Conservation (phyloP, 2,113 vertebrate species). For the Trinectes maculatus region DNA sequence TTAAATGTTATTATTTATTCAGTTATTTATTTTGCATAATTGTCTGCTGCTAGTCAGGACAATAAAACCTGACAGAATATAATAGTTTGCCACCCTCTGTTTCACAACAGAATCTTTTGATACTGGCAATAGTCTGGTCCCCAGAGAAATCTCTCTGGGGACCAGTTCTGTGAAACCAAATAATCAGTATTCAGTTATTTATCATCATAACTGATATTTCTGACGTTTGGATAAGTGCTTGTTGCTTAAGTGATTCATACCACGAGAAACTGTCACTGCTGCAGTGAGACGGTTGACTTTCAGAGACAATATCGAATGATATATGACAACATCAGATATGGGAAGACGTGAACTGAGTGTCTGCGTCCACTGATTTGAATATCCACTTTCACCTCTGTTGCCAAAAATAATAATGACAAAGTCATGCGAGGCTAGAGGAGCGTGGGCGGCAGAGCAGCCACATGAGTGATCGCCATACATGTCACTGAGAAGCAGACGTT, state of each 20-base stretch:
- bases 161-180: too few relatives aligned
- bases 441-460: background rate
- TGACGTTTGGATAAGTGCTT: background rate
- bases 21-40: background rate
- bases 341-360: slow-evolving; percentile 27
- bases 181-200: too few relatives aligned
- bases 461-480: background rate
- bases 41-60: slow-evolving; percentile 2
- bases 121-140: too few relatives aligned
- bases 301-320: slow-evolving; percentile 34
- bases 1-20: too few relatives aligned
- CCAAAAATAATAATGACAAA: slow-evolving; percentile 58
- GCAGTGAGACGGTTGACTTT: slow-evolving; percentile 40
- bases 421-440: slow-evolving; percentile 17
- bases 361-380: slow-evolving; percentile 52
- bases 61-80: background rate
- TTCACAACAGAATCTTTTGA: too few relatives aligned
- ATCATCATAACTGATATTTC: background rate
- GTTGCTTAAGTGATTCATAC: background rate
- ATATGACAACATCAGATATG: slow-evolving; percentile 36
- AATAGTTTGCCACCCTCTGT: background rate
- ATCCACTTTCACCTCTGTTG: slow-evolving; percentile 57
- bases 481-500: background rate
- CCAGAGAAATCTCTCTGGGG: too few relatives aligned
- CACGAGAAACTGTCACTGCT: background rate